phyloP scores from a whole-genome alignment of 1,140 invertebrate species.

The Drosophila tsacasi region DNA sequence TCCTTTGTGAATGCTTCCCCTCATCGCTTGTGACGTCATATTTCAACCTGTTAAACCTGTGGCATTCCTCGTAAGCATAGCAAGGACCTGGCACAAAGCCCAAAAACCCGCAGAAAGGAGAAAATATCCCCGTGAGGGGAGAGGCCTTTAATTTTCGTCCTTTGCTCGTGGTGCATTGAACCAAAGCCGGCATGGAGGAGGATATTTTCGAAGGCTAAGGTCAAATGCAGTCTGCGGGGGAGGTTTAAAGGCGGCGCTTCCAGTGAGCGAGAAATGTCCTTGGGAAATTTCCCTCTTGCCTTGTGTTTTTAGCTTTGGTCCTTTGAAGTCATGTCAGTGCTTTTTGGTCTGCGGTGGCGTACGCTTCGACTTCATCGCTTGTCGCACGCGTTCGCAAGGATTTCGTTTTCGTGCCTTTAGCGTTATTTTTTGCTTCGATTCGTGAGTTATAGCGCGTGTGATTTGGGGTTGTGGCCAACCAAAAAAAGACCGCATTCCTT shows the following conservation, averaged over 20 bases:
- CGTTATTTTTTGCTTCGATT: slow-evolving; percentile 49
- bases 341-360: slow-evolving; percentile 67
- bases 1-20: slow-evolving; percentile 33
- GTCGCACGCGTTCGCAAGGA: slow-evolving; percentile 13
- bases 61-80: slow-evolving; percentile 10
- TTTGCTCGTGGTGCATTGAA: slow-evolving; percentile 62
- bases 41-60: slow-evolving; percentile 68
- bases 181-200: slow-evolving; percentile 57
- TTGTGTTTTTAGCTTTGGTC: slow-evolving; percentile 30
- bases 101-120: slow-evolving; percentile 27
- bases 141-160: slow-evolving; percentile 24
- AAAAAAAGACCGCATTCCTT: slow-evolving; percentile 57
- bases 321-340: slow-evolving; percentile 58
- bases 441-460: slow-evolving; percentile 43
- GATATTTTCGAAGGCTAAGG: slow-evolving; percentile 74
- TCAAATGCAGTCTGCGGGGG: slow-evolving; percentile 67
- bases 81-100: slow-evolving; percentile 35
- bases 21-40: slow-evolving; percentile 57
- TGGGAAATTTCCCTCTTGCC: slow-evolving; percentile 59
- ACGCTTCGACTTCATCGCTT: slow-evolving; percentile 38
- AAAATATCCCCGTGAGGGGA: slow-evolving; percentile 27
- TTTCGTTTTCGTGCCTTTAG: slow-evolving; percentile 3
- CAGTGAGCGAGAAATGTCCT: slow-evolving; percentile 66
- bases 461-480: slow-evolving; percentile 22
- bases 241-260: slow-evolving; percentile 36